These are phyloP conservation scores for Cherax destructor DNA, from an alignment of 1,140 invertebrate genomes.

Conservation along the genomic window DNA sequence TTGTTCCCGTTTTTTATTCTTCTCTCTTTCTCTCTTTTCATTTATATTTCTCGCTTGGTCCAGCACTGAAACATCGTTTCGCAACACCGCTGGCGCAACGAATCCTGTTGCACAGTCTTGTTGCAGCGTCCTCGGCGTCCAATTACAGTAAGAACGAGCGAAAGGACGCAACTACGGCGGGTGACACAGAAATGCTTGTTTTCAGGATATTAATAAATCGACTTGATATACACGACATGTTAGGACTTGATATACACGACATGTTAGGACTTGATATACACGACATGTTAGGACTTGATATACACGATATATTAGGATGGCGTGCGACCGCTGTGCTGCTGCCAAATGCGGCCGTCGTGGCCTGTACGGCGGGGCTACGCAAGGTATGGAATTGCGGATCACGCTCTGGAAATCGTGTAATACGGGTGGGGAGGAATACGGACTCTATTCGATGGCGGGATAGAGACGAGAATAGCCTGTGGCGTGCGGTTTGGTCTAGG, in stretches of 20 bases:
- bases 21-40: too few species aligned
- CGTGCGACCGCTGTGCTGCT: neutral
- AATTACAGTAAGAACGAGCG: neutral
- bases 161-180: neutral
- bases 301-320: neutral
- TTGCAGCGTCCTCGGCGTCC: neutral
- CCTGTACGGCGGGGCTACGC: neutral
- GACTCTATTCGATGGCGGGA: neutral
- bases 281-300: too few species aligned
- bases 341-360: neutral
- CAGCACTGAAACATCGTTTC: too few species aligned
- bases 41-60: too few species aligned
- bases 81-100: too few species aligned
- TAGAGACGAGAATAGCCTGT: neutral
- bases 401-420: neutral
- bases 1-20: too few species aligned
- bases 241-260: too few species aligned
- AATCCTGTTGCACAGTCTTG: too few species aligned
- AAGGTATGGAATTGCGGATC: neutral
- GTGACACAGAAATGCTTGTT: constrained; percentile 20
- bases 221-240: constrained; percentile 19
- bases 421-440: neutral
- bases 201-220: constrained; percentile 43
- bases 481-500: neutral
- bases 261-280: too few species aligned